Evolutionary conservation across 2,888 invertebrate species (phyloP), one percentile per base, ranked within the genome.

Genomic region (Drosophila diplacantha): DNA sequence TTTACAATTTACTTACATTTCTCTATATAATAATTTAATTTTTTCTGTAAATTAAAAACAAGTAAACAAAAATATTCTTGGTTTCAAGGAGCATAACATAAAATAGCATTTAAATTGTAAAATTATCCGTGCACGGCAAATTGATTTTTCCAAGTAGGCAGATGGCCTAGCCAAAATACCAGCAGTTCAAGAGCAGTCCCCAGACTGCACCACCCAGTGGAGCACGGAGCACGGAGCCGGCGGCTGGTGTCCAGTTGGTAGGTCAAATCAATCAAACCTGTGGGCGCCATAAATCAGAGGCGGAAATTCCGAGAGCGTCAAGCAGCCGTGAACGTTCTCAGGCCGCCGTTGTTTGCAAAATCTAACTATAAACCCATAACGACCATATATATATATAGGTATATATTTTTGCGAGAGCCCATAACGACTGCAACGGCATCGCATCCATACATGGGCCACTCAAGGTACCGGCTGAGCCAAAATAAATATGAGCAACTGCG

Each of bases 101-200:
- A 12, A 20, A 14, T 22, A 22, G 8, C 0, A 8, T 39, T 22
- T 39, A 14, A 29, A 29, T 20, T 16, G 5, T 14, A 8, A 18
- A 46, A 31, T 31, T 46, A 20, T 18, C 14, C 8, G 14, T 8
- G 14, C 3, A 9, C 1, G 26, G 4, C 12, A 11, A 11, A 38
- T 20, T 18, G 20, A 31, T 59, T n/a, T 60, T 38, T 7, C n/a
- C 24, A 37, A 60, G 68, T 34, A 12, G 34, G 70, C 69, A 72
- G 58, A 67, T 77, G 67, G 54, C 44, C 24, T 39, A 57, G 60
- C 24, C 58, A 35, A 75, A 77, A 81, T 81, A 81, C 67, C 81
- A 81, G 44, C 60, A 60, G 84, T 78, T 83, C 83, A 83, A 84
- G 83, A 83, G 83, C 81, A 81, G 53, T 58, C 22, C 18, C 62